These are phyloP conservation scores for Drosophila navojoa DNA, from an alignment of 1,140 invertebrate species.

Conservation along the genomic window DNA sequence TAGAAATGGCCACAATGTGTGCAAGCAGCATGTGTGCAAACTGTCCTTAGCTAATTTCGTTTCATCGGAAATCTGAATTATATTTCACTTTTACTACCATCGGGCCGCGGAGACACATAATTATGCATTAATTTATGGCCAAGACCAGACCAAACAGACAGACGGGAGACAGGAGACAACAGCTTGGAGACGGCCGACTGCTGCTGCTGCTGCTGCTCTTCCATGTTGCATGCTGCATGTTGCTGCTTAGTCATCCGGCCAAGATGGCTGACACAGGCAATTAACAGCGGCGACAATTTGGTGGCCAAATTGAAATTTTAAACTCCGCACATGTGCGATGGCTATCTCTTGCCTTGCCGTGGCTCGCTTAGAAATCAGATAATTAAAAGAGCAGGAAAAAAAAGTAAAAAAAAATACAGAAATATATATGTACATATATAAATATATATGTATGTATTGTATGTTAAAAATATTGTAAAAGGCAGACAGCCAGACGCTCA, in stretches of 20 bases:
- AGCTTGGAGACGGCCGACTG: neutral
- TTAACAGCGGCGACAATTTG: constrained; percentile 70
- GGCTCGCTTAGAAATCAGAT: constrained; percentile 46
- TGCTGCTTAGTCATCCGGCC: constrained; percentile 36
- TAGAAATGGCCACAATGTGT: constrained; percentile 26
- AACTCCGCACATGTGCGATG: constrained; percentile 25
- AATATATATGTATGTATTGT: constrained; percentile 20
- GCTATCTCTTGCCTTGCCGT: neutral
- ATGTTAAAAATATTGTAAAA: constrained; percentile 60
- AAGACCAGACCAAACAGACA: constrained; percentile 16
- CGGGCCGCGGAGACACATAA: constrained; percentile 6
- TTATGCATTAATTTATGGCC: constrained; percentile 66
- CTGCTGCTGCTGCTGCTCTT: constrained; percentile 6
- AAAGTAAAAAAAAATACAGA: constrained; percentile 38
- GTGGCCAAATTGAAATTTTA: constrained; percentile 66
- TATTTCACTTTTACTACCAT: constrained; percentile 78
- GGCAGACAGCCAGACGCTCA: constrained; percentile 72
- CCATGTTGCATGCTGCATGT: constrained; percentile 1
- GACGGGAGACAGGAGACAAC: constrained; percentile 17
- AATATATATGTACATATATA: too few species aligned
- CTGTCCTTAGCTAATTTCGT: constrained; percentile 1
- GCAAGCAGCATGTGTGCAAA: neutral
- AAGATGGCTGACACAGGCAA: constrained; percentile 48
- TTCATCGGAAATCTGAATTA: constrained; percentile 50
- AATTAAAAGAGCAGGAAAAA: constrained; percentile 38